These are phyloP conservation scores for Gallinago stenura DNA, from an alignment of 2,797 vertebrate species.

Conservation along the genomic window DNA sequence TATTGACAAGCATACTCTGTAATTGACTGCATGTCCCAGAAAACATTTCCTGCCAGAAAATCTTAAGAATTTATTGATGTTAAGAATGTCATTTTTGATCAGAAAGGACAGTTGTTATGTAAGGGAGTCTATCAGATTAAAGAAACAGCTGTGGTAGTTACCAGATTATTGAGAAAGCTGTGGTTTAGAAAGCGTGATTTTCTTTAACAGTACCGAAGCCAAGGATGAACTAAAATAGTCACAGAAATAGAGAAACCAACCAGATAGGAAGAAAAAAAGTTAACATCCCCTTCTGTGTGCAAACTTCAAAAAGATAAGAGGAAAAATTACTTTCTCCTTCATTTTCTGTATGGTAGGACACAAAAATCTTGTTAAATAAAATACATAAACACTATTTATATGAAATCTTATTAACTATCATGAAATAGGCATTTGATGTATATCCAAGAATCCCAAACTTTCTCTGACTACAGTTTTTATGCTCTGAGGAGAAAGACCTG, in stretches of 20 bases:
- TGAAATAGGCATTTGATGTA: neutral
- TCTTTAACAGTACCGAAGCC: slow-evolving; percentile 30
- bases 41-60: slow-evolving; percentile 73
- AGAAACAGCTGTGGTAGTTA: slow-evolving; percentile 54
- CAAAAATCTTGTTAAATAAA: neutral
- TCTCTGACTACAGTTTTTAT: neutral
- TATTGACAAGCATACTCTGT: slow-evolving; percentile 60
- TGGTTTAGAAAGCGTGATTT: slow-evolving; percentile 37
- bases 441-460: neutral
- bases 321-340: neutral
- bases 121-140: slow-evolving; percentile 57
- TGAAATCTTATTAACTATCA: neutral
- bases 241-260: neutral
- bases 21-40: slow-evolving; percentile 55
- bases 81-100: slow-evolving; percentile 76
- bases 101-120: slow-evolving; percentile 48
- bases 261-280: neutral
- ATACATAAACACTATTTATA: neutral
- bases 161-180: slow-evolving; percentile 41
- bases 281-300: neutral
- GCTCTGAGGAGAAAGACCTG: no score
- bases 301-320: neutral
- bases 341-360: neutral
- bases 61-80: slow-evolving; percentile 59
- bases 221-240: slow-evolving; percentile 12